These are phyloP conservation scores for Orchestes rusci DNA, from an alignment of 2,888 invertebrate genomes.

Conservation along the genomic window DNA sequence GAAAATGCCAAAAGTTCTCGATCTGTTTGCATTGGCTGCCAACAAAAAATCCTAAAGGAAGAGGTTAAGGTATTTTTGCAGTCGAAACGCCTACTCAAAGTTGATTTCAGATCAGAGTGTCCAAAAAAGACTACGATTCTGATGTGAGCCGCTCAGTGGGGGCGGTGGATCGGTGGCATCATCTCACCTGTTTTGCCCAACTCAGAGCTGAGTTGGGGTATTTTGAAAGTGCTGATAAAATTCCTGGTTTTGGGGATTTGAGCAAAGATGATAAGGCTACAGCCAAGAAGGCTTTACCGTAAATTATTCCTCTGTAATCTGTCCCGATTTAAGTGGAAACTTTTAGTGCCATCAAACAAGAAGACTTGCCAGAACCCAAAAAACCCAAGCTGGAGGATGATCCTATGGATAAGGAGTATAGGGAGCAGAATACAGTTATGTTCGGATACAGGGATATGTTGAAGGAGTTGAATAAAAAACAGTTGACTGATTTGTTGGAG, in stretches of 20 bases:
- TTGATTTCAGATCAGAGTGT: constrained; percentile 54
- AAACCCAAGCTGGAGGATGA: constrained; percentile 57
- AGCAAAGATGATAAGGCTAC: constrained; percentile 62
- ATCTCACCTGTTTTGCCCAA: constrained; percentile 82
- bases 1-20: constrained; percentile 84
- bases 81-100: background rate
- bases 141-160: constrained; percentile 69
- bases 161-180: constrained; percentile 84
- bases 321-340: too few species aligned
- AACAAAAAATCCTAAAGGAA: constrained; percentile 72
- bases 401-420: constrained; percentile 52
- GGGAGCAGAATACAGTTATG: constrained; percentile 65
- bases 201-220: constrained; percentile 65
- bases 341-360: constrained; percentile 45
- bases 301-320: constrained; percentile 40
- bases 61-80: constrained; percentile 41
- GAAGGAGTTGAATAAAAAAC: constrained; percentile 51
- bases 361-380: constrained; percentile 56
- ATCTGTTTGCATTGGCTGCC: constrained; percentile 76
- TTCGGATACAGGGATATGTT: constrained; percentile 62
- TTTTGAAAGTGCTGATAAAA: constrained; percentile 59
- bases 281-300: constrained; percentile 59
- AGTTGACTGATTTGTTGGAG: constrained; percentile 59
- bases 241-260: constrained; percentile 71
- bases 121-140: constrained; percentile 78